These are phyloP conservation scores for Anomalospiza imberbis DNA, from an alignment of 2,797 vertebrate species.

Conservation along the genomic window DNA sequence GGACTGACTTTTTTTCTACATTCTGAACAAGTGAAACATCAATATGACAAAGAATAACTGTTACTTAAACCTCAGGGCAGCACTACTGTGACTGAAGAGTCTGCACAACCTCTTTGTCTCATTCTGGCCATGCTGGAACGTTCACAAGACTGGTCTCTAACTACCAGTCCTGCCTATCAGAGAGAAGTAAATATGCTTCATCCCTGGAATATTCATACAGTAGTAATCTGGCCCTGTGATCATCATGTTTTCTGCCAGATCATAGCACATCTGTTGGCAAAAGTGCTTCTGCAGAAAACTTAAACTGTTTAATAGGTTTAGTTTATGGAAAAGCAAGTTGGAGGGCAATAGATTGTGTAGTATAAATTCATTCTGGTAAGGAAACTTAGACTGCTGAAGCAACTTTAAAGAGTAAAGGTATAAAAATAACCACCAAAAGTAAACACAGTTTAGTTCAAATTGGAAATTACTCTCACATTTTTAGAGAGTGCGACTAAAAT, in stretches of 20 bases:
- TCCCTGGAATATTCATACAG: neutral
- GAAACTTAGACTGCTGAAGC: neutral
- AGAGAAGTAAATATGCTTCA: neutral
- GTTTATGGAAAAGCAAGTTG: neutral
- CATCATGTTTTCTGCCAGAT: neutral
- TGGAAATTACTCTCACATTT: neutral
- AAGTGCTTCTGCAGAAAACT: neutral
- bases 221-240: neutral
- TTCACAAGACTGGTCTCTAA: neutral
- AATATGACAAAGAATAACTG: neutral
- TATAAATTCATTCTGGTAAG: neutral
- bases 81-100: neutral
- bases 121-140: neutral
- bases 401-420: neutral
- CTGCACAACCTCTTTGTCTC: neutral
- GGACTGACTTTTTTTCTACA: neutral
- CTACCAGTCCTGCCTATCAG: neutral
- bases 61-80: neutral
- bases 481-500: neutral
- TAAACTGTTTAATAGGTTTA: neutral
- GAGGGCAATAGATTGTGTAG: neutral
- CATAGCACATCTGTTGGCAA: neutral
- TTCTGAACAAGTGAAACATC: neutral
- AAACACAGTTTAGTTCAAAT: neutral
- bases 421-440: neutral